Percentiles rank a stretch among this genome's conserved stretches.
Evolutionary conservation across 1,140 invertebrate species (phyloP).

Genomic region (Oscheius sp.): DNA sequence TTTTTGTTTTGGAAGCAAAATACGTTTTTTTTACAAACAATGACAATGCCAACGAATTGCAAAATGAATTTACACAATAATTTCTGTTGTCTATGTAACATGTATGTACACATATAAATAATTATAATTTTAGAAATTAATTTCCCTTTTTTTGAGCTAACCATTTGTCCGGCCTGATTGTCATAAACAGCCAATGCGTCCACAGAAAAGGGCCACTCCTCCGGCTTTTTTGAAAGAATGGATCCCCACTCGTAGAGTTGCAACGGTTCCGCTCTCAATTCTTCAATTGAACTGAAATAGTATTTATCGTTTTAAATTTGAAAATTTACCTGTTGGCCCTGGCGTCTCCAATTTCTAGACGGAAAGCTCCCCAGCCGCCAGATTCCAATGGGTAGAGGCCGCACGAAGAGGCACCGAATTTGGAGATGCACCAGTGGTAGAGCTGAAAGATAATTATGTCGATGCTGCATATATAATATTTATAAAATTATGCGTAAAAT

Average conservation of each 20-base stretch:
- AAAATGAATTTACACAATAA: too few species aligned
- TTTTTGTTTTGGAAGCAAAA: background rate
- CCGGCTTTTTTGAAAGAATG: background rate
- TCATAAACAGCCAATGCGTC: conserved; percentile 10
- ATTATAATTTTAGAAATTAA: background rate
- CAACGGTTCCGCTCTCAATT: background rate
- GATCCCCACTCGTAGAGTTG: conserved; percentile 4
- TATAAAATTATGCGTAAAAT: background rate
- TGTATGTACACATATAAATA: too few species aligned
- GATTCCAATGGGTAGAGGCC: background rate
- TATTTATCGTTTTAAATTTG: background rate
- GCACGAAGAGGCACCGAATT: background rate
- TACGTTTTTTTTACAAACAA: background rate
- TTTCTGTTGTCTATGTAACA: too few species aligned
- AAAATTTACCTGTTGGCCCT: background rate
- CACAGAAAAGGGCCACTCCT: background rate
- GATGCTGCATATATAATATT: background rate
- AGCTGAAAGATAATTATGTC: background rate
- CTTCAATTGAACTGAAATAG: background rate
- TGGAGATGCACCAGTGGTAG: background rate
- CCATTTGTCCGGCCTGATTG: conserved; percentile 3
- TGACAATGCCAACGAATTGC: too few species aligned
- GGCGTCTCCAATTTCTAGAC: conserved; percentile 15
- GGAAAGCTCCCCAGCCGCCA: background rate
- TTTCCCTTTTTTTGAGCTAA: background rate